phyloP scores from a whole-genome alignment of 2,797 vertebrate genomes.

The Labeo calbasu region DNA sequence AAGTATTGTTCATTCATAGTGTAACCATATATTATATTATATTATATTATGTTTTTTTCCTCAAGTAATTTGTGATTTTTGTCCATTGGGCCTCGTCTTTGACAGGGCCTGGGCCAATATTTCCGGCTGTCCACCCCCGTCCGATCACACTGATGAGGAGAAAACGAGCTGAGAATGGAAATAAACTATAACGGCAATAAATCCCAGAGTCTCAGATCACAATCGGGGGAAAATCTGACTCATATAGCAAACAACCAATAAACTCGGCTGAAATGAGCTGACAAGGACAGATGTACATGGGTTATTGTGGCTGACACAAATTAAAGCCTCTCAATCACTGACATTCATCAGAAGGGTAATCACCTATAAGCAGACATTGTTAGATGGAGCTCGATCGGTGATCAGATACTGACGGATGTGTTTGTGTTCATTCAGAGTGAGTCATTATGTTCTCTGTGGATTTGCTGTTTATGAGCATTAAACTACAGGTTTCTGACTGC shows the following conservation, averaged over 20 bases:
- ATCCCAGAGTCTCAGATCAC: constrained; percentile 36
- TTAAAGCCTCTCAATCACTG: constrained; percentile 29
- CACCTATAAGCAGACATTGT: constrained; percentile 28
- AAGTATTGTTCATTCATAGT: too few relatives aligned
- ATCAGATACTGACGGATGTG: constrained; percentile 65
- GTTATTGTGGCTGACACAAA: constrained; percentile 22
- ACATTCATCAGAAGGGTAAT: constrained; percentile 28
- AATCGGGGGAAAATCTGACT: constrained; percentile 29
- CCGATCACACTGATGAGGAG: background rate
- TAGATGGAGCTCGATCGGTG: constrained; percentile 25
- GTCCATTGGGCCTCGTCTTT: background rate
- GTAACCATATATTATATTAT: too few relatives aligned
- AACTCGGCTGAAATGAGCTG: constrained; percentile 17
- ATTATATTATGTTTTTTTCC: background rate
- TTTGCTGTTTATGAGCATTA: constrained; percentile 36
- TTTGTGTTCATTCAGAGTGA: constrained; percentile 67
- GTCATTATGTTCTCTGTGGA: constrained; percentile 65
- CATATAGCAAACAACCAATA: constrained; percentile 42
- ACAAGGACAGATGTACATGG: constrained; percentile 35
- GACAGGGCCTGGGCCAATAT: background rate
- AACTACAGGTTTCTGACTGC: constrained; percentile 19
- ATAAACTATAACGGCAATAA: constrained; percentile 39
- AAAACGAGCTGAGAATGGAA: constrained; percentile 15
- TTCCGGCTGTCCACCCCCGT: background rate
- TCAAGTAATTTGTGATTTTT: background rate